Conservation (phyloP, 2,113 vertebrate genomes). For the Phalacrocorax aristotelis region DNA sequence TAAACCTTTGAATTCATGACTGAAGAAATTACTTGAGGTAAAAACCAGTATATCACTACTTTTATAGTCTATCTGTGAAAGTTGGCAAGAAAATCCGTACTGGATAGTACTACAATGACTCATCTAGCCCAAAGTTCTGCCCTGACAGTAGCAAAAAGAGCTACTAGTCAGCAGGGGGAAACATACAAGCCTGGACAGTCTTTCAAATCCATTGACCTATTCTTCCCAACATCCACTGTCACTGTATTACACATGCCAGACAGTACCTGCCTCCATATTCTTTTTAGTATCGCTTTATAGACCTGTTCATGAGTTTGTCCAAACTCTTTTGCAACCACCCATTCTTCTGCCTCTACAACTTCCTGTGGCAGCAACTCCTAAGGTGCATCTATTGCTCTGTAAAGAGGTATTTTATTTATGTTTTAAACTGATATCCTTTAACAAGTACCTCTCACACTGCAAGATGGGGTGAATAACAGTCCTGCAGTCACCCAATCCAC, state of each 20-base stretch:
- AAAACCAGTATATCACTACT: not conserved
- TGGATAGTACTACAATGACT: not conserved
- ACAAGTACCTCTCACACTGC: not conserved
- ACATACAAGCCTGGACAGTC: not conserved
- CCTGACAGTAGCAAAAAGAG: not conserved
- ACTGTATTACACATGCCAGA: not conserved
- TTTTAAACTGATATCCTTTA: not conserved
- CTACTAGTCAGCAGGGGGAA: not conserved
- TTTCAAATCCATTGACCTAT: not conserved
- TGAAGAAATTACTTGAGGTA: not conserved
- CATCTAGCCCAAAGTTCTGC: not conserved
- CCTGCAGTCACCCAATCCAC: not conserved
- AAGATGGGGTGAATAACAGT: not conserved
- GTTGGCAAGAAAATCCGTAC: not conserved
- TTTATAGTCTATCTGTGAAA: not conserved
- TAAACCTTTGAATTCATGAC: not conserved
- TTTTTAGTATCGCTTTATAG: not conserved
- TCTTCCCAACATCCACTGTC: not conserved
- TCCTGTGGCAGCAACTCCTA: not conserved
- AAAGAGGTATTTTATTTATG: not conserved
- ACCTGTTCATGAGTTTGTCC: not conserved
- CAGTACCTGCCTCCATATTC: not conserved
- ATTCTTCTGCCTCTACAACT: not conserved
- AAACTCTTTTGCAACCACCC: not conserved
- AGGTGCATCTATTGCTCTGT: not conserved